These are phyloP conservation scores for Lipophrys pholis DNA, from an alignment of 2,113 vertebrate genomes.

Conservation along the genomic window DNA sequence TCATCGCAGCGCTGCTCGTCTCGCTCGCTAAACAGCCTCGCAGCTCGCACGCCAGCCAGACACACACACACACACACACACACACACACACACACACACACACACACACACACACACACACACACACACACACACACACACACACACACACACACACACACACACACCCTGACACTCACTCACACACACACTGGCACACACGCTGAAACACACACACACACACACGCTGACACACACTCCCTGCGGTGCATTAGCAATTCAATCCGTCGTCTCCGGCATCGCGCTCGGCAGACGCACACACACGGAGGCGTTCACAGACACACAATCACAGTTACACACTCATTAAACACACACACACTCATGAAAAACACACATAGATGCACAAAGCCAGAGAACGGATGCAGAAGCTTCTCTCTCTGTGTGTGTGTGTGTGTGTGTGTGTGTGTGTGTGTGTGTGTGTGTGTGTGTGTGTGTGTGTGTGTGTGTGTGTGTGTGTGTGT, in stretches of 20 bases:
- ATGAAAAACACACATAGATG: too few species aligned
- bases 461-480: too few species aligned
- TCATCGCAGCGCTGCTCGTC: slow-evolving; percentile 57
- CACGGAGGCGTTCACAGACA: background rate
- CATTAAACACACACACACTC: slow-evolving; percentile 21
- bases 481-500: too few species aligned
- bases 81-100: background rate
- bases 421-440: too few species aligned
- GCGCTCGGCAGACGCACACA: slow-evolving; percentile 23
- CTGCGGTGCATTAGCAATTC: slow-evolving; percentile 57
- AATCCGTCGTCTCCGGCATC: slow-evolving; percentile 31
- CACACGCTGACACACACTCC: background rate
- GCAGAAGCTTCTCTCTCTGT: too few species aligned
- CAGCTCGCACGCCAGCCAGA: background rate
- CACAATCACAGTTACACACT: slow-evolving; percentile 32
- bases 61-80: background rate
- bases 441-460: too few species aligned
- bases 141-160: slow-evolving; percentile 1
- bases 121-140: slow-evolving; percentile 17
- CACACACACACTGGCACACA: slow-evolving; percentile 23
- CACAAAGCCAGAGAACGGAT: too few species aligned
- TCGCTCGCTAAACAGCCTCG: slow-evolving; percentile 54
- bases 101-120: slow-evolving; percentile 2
- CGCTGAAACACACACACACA: slow-evolving; percentile 5
- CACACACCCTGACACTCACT: slow-evolving; percentile 22